Percentiles rank a stretch among this genome's conserved stretches.
Conservation (phyloP, 2,113 vertebrate species). For the Sclerurus mexicanus region DNA sequence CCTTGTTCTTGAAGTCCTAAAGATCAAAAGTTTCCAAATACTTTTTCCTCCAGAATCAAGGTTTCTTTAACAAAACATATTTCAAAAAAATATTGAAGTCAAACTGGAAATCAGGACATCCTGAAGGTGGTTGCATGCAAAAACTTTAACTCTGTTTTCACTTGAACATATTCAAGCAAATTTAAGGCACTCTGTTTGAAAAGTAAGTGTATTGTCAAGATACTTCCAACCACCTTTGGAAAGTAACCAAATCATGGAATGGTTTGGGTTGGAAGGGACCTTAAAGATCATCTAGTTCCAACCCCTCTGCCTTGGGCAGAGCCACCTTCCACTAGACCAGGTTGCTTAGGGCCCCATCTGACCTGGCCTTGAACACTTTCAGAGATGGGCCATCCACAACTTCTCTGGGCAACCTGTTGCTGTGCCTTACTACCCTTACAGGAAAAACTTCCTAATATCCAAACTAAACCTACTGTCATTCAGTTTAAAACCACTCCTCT, state of each 20-base stretch:
- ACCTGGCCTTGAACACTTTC: not conserved
- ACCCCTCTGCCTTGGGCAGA: no score
- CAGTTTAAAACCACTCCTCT: not conserved
- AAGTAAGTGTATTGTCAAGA: not conserved
- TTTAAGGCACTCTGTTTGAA: not conserved
- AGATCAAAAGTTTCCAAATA: not conserved
- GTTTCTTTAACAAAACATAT: not conserved
- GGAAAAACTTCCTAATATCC: not conserved
- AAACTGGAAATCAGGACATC: not conserved
- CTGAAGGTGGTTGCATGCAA: not conserved
- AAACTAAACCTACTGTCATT: not conserved
- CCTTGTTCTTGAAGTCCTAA: not conserved
- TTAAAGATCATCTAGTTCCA: not conserved
- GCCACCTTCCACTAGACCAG: not conserved
- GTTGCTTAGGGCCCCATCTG: not conserved
- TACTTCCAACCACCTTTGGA: not conserved
- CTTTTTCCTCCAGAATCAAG: not conserved
- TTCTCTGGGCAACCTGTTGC: not conserved
- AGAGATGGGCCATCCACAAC: not conserved
- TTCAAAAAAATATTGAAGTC: not conserved
- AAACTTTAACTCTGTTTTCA: not conserved
- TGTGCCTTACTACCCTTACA: not conserved
- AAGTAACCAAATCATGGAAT: not conserved
- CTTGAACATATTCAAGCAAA: not conserved
- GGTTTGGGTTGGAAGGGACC: not conserved